Percentiles rank a stretch among this genome's conserved stretches.
Evolutionary conservation across 1,140 invertebrate species (phyloP).

Genomic region (Rhagoletis pomonella): DNA sequence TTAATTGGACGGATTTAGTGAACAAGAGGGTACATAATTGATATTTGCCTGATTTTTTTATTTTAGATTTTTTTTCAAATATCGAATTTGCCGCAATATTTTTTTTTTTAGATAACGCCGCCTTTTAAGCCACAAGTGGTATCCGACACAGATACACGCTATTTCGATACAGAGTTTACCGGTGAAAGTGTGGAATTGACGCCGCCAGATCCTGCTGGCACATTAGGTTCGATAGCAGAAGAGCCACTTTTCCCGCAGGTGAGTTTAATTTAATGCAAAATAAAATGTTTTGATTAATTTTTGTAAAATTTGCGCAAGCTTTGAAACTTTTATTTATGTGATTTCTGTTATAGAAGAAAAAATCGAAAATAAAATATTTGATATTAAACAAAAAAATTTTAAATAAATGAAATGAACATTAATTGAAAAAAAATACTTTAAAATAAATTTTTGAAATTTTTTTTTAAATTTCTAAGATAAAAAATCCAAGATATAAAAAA

Average conservation of each 20-base stretch:
- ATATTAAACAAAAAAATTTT: too few species aligned
- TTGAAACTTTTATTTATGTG: too few species aligned
- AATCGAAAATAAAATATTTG: too few species aligned
- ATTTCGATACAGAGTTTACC: constrained; percentile 99
- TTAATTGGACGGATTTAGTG: constrained; percentile 93
- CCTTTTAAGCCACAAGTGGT: constrained; percentile 98
- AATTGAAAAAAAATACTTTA: too few species aligned
- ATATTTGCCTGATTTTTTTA: not conserved
- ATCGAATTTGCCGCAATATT: not conserved
- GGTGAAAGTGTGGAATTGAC: constrained; percentile 96
- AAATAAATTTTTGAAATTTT: too few species aligned
- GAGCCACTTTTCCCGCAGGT: constrained; percentile 79
- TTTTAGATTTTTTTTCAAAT: not conserved
- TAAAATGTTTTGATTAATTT: not conserved
- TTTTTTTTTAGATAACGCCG: constrained; percentile 80
- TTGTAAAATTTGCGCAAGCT: not conserved
- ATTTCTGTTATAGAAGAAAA: too few species aligned
- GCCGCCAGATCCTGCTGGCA: constrained; percentile 86
- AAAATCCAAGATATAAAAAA: too few species aligned
- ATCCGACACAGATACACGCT: constrained; percentile 96
- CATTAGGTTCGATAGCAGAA: constrained; percentile 78
- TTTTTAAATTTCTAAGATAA: too few species aligned
- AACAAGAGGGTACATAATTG: constrained; percentile 82
- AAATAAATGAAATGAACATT: too few species aligned
- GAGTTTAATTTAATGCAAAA: constrained; percentile 28